phyloP scores from a whole-genome alignment of 2,797 vertebrate genomes.

The Lepilemur septentrionalis region DNA sequence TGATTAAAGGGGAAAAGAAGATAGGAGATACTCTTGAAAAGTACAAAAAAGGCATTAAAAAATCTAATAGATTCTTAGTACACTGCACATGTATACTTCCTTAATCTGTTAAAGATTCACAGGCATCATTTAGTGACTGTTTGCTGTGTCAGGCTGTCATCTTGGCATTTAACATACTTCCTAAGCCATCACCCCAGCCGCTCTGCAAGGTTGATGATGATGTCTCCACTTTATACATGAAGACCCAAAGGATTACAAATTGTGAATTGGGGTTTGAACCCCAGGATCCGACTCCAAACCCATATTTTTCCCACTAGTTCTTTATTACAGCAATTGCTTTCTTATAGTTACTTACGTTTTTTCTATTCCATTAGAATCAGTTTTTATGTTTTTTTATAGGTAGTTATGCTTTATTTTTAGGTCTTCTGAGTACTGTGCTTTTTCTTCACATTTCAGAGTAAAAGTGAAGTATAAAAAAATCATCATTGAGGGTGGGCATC shows the following conservation, averaged over 20 bases:
- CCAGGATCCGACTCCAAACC: neutral
- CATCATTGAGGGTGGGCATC: neutral
- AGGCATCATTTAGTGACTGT: neutral
- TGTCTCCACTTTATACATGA: neutral
- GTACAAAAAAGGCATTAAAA: neutral
- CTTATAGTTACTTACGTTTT: neutral
- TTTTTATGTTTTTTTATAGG: neutral
- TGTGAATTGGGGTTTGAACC: neutral
- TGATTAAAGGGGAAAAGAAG: slow-evolving; percentile 13
- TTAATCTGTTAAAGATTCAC: neutral
- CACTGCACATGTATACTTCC: neutral
- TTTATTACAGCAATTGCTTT: neutral
- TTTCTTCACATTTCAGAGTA: neutral
- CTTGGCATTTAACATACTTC: neutral
- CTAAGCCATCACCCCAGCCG: neutral
- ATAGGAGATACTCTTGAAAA: neutral
- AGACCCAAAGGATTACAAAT: neutral
- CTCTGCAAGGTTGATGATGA: neutral
- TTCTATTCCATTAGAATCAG: neutral
- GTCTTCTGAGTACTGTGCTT: neutral
- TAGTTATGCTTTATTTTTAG: neutral
- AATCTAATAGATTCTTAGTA: neutral
- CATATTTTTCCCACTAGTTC: neutral
- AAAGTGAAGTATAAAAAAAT: neutral
- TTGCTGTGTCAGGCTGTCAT: neutral